These are phyloP conservation scores for Spodoptera littoralis DNA, from an alignment of 2,888 invertebrate genomes.

Conservation along the genomic window DNA sequence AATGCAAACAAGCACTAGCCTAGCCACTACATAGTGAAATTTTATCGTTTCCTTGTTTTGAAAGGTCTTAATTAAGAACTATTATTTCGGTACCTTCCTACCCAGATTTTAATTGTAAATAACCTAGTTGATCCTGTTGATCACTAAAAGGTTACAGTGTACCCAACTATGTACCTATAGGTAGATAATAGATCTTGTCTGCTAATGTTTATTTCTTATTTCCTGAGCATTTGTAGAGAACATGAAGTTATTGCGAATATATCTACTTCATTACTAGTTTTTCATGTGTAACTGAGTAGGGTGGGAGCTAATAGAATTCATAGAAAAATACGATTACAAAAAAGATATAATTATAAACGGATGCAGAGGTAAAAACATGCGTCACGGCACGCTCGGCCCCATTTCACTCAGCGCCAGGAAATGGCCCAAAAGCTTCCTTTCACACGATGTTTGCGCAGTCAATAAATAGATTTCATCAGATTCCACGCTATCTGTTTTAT, in stretches of 20 bases:
- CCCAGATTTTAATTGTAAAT: constrained; percentile 31
- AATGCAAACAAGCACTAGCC: constrained; percentile 5
- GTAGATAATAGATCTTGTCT: not conserved
- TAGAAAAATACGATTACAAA: constrained; percentile 61
- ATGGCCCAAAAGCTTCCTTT: constrained; percentile 83
- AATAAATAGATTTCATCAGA: constrained; percentile 82
- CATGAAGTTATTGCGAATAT: too few species aligned
- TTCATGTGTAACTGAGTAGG: not conserved
- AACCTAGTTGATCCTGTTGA: constrained; percentile 22
- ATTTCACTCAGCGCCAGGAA: constrained; percentile 85
- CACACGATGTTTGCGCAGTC: constrained; percentile 82
- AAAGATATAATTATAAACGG: constrained; percentile 76
- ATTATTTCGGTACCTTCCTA: constrained; percentile 30
- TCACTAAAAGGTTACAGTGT: constrained; percentile 4
- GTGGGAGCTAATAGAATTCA: constrained; percentile 1
- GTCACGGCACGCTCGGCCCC: constrained; percentile 79
- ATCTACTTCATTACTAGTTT: too few species aligned
- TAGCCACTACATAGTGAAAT: constrained; percentile 27
- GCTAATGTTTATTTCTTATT: too few species aligned
- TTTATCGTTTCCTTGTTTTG: constrained; percentile 55
- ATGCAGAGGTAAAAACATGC: constrained; percentile 80
- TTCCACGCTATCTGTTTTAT: constrained; percentile 71
- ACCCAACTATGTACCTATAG: too few species aligned
- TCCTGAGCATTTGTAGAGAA: too few species aligned
- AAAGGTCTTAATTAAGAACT: constrained; percentile 54